Percentiles rank a stretch among this genome's conserved stretches.
Conservation (phyloP, 1,140 invertebrate genomes). For the Drosophila prosaltans region DNA sequence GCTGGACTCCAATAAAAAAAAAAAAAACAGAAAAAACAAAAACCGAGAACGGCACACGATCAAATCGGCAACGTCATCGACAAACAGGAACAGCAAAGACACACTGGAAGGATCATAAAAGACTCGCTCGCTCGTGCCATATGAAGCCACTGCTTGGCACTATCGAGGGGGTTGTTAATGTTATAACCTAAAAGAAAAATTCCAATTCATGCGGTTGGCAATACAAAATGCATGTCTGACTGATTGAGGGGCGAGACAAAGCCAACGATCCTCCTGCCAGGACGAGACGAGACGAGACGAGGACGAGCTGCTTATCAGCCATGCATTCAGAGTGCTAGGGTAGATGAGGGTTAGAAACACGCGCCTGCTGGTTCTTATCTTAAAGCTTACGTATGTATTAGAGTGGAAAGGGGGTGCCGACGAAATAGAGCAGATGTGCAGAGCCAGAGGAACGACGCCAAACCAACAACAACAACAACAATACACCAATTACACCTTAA, state of each 20-base stretch:
- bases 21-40: too few relatives aligned
- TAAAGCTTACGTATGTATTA: slow-evolving; percentile 51
- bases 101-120: slow-evolving; percentile 42
- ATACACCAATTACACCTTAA: slow-evolving; percentile 38
- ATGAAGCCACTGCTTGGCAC: slow-evolving; percentile 35
- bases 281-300: slow-evolving; percentile 5
- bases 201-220: slow-evolving; percentile 47
- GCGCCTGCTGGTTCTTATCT: slow-evolving; percentile 61
- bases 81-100: slow-evolving; percentile 7
- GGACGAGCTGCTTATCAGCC: slow-evolving; percentile 64
- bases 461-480: slow-evolving; percentile 23
- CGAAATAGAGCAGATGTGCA: slow-evolving; percentile 70
- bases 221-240: slow-evolving; percentile 5
- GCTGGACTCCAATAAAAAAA: slow-evolving; percentile 28
- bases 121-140: slow-evolving; percentile 53
- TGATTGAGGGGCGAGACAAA: slow-evolving; percentile 54
- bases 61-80: slow-evolving; percentile 31
- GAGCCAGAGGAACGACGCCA: slow-evolving; percentile 29
- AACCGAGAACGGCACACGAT: slow-evolving; percentile 49
- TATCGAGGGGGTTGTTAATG: slow-evolving; percentile 36
- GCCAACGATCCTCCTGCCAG: slow-evolving; percentile 57
- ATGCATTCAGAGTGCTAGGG: slow-evolving; percentile 45
- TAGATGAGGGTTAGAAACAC: slow-evolving; percentile 59
- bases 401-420: slow-evolving; percentile 36
- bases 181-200: slow-evolving; percentile 41